Base-by-base conservation (phyloP, 1,140 invertebrate genomes). In the Propsilocerus akamusi region DNA sequence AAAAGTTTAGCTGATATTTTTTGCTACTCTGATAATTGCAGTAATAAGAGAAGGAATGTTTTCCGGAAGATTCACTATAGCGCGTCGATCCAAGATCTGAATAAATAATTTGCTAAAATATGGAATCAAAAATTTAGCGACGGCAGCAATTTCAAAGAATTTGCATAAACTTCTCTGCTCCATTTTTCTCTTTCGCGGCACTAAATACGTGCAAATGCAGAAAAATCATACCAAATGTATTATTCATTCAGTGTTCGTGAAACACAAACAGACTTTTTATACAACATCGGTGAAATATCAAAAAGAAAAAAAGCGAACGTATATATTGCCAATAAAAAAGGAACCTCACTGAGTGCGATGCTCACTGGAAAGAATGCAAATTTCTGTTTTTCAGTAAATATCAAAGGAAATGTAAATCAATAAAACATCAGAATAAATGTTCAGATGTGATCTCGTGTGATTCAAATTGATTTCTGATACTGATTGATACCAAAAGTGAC, bases 201-300 rank as follows among this genome's bases (percentile, higher is more conserved):
- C n/a, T n/a, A 30, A 30, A 7, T 41, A 41, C 17, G 34, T 41
- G 34, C 14, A 20, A 20, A 20, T 17, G 12, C 8, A 17, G 12
- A 20, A 17, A 41, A 41, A 41, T 17, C 17, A 41, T 20, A 20
- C 34, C 34, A 20, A 14, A 41, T 41, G 17, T 41, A 41, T 41
- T 41, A 41, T 41, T 41, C 34, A 41, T 41, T 41, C 34, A 20
- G 34, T 41, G 34, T 41, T 20, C 22, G 34, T 41, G 34, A 17
- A 41, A 41, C 17, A 41, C 34, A 41, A 41, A n/a, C n/a, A n/a
- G n/a, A n/a, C n/a, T n/a, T n/a, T n/a, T n/a, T n/a, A n/a, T n/a
- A n/a, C n/a, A n/a, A n/a, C n/a, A n/a, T n/a, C n/a, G n/a, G n/a
- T n/a, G n/a, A n/a, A n/a, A n/a, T n/a, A n/a, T n/a, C 34, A 41